These are phyloP conservation scores for Pantelozetes paolii DNA, from an alignment of 2,888 invertebrate species.

Conservation along the genomic window DNA sequence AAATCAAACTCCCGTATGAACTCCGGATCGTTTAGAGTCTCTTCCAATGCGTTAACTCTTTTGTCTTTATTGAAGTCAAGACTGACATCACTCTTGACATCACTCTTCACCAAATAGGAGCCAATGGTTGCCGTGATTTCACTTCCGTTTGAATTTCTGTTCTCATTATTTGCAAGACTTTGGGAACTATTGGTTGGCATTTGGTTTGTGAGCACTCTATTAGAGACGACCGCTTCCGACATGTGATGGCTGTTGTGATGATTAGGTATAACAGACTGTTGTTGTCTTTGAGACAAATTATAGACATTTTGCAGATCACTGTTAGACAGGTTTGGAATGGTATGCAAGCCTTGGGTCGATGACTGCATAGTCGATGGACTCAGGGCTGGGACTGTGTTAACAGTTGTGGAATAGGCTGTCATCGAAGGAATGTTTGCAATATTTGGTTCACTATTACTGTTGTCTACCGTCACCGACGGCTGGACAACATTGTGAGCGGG, in stretches of 20 bases:
- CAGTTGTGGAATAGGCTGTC: conserved; percentile 23
- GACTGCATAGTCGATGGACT: conserved; percentile 13
- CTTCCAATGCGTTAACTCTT: conserved; percentile 56
- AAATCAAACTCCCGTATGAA: conserved; percentile 75
- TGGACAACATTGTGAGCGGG: background rate
- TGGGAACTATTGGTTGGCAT: background rate
- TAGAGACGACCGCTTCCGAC: background rate
- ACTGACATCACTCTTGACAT: background rate
- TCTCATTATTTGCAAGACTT: conserved; percentile 11
- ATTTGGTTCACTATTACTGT: background rate
- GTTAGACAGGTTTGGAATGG: background rate
- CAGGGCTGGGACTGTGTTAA: background rate
- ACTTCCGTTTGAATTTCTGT: conserved; percentile 18
- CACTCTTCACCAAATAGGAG: conserved; percentile 15
- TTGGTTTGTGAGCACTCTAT: background rate
- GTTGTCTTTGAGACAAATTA: conserved; percentile 20
- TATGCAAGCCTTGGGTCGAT: conserved; percentile 8
- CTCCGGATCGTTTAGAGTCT: conserved; percentile 64
- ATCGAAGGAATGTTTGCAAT: conserved; percentile 23
- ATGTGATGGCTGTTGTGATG: conserved; percentile 10
- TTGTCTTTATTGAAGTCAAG: background rate
- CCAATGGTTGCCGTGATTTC: conserved; percentile 26
- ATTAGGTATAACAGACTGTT: background rate
- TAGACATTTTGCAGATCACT: conserved; percentile 19
- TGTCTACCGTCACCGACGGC: background rate